Base-by-base conservation (phyloP, 2,888 invertebrate species). In the Teleogryllus oceanicus region DNA sequence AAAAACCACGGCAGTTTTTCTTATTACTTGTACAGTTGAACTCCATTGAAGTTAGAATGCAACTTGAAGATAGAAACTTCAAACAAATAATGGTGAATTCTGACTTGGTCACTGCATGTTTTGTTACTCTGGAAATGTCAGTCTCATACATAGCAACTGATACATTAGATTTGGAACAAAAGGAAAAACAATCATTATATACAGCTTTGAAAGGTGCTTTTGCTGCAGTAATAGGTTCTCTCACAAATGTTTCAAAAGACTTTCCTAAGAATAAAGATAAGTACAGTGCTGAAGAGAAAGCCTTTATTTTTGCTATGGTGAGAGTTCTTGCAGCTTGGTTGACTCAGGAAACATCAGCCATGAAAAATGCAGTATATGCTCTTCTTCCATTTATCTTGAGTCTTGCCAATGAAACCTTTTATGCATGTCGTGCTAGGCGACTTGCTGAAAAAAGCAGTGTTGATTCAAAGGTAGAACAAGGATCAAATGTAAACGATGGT, bases 41-140 rank as follows among this genome's bases (percentile, higher is more conserved):
- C 84, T 95, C 96, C 78, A 95, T 97, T 85, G 97, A 98, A 90
- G 94, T 97, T 1, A 91, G 97, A 85, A 97, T 98, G 96, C 95
- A 96, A 84, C 89, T 97, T 82, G 97, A 97, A 85, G 95, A 96
- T 83, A 93, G 94, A 84, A 83, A 85, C 11, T 90, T 96, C 83
- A 94, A 95, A 86, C 91, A 94, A 84, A 93, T 94, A 1, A 91
- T 92, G 86, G 89, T 90, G 76, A 93, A 94, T 86, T 92, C 92
- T 78, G 94, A 94, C 82, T 88, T 96, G 77, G 90, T 96, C n/a
- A 93, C 93, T 12, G 90, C 94, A 78, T 96, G 96, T 85, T 96
- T 95, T 84, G 90, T 92, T 79, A 93, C 95, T 79, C 88, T 96
- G 81, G 96, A 96, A 85, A 87, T 93, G 51, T 94, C 94, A 37